Evolutionary conservation across 2,113 vertebrate species (phyloP).

Genomic region (Alectura lathami): DNA sequence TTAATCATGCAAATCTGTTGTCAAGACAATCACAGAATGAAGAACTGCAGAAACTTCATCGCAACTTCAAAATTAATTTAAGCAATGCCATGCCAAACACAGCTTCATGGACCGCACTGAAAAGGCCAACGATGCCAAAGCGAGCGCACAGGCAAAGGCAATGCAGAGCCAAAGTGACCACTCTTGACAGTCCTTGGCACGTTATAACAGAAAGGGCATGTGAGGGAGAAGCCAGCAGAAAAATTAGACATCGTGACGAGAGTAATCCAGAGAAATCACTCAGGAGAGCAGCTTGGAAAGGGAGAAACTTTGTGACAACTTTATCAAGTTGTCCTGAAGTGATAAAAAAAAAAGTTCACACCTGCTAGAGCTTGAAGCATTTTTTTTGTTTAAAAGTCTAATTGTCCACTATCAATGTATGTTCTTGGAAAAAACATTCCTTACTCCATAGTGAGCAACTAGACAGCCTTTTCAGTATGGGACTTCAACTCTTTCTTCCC

Average conservation of each 20-base stretch:
- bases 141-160: not conserved
- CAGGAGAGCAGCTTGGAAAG: not conserved
- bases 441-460: not conserved
- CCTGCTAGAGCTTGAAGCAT: not conserved
- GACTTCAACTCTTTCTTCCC: not conserved
- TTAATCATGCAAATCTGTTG: constrained; percentile 28
- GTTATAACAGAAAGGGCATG: not conserved
- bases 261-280: not conserved
- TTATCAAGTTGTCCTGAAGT: not conserved
- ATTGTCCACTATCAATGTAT: not conserved
- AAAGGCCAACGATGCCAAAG: not conserved
- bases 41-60: constrained; percentile 6
- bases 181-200: not conserved
- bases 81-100: constrained; percentile 5
- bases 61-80: constrained; percentile 2
- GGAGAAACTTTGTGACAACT: not conserved
- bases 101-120: not conserved
- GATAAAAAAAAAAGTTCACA: not conserved
- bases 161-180: not conserved
- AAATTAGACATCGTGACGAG: not conserved
- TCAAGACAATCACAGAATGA: constrained; percentile 38
- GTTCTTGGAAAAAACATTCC: not conserved
- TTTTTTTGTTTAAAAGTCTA: not conserved
- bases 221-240: not conserved
- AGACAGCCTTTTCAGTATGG: not conserved